These are phyloP conservation scores for Sphaerophoria taeniata DNA, from an alignment of 2,888 invertebrate genomes.

Conservation along the genomic window DNA sequence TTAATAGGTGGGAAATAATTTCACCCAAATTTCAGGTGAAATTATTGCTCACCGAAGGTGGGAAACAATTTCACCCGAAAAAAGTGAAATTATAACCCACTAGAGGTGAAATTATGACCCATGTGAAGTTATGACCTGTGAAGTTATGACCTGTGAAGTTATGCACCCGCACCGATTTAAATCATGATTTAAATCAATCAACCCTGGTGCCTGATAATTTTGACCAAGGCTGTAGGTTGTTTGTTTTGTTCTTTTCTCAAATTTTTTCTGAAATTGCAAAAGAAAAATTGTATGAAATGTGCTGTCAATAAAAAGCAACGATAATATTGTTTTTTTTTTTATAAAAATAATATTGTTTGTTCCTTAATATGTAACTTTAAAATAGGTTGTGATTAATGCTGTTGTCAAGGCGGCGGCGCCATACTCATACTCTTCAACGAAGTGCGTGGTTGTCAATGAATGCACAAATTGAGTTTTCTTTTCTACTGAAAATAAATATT, in stretches of 20 bases:
- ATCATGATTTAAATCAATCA: not conserved
- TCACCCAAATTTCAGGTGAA: too few relatives aligned
- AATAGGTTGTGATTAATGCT: constrained; percentile 34
- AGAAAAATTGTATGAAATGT: constrained; percentile 8
- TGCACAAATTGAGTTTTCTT: constrained; percentile 14
- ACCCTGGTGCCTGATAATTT: too few relatives aligned
- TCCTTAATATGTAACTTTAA: constrained; percentile 15
- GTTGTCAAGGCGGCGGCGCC: constrained; percentile 19
- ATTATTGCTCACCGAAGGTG: too few relatives aligned
- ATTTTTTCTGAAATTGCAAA: not conserved
- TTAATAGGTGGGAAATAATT: too few relatives aligned
- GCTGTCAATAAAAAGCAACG: constrained; percentile 7
- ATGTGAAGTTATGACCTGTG: too few relatives aligned
- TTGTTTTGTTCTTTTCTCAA: not conserved
- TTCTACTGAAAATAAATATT: constrained; percentile 11
- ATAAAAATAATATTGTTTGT: not conserved
- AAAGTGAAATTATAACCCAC: too few relatives aligned
- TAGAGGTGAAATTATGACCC: too few relatives aligned
- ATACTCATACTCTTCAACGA: not conserved
- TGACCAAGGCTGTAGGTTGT: not conserved
- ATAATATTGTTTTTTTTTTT: constrained; percentile 17
- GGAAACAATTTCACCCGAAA: too few relatives aligned
- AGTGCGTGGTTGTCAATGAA: constrained; percentile 36
- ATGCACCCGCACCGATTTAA: too few relatives aligned
- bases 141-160: too few relatives aligned